These are phyloP conservation scores for Microcaecilia unicolor DNA, from an alignment of 2,797 vertebrate genomes.

Conservation along the genomic window DNA sequence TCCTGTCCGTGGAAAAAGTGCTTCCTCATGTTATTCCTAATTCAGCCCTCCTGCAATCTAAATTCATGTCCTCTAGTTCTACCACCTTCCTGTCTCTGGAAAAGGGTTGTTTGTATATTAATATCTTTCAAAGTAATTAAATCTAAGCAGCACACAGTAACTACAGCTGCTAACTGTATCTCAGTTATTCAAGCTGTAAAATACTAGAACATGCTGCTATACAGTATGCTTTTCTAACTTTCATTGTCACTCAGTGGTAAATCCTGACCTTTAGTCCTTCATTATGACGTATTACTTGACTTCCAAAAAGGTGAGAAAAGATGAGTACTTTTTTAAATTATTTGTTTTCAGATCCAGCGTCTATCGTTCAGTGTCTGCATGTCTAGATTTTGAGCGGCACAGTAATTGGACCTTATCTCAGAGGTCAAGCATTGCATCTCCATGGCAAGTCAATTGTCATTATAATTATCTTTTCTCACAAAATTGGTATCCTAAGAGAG, in stretches of 20 bases:
- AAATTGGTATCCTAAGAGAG: slow-evolving; percentile 5
- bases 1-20: too few relatives aligned
- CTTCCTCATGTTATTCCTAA: too few relatives aligned
- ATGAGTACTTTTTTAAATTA: too few relatives aligned
- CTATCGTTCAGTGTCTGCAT: slow-evolving; percentile 1
- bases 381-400: slow-evolving; percentile 5
- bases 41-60: too few relatives aligned
- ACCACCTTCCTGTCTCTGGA: too few relatives aligned
- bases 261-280: not conserved
- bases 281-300: not conserved
- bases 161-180: too few relatives aligned
- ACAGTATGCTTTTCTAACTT: not conserved
- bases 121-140: too few relatives aligned
- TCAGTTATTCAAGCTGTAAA: not conserved
- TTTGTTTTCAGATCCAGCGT: slow-evolving; percentile 3
- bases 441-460: slow-evolving; percentile 9
- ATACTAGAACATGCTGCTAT: not conserved
- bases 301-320: not conserved
- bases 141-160: too few relatives aligned
- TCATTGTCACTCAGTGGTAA: not conserved
- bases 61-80: too few relatives aligned
- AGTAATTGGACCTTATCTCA: slow-evolving; percentile 3
- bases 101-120: too few relatives aligned
- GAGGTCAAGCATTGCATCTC: slow-evolving; percentile 9
- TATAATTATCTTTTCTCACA: slow-evolving; percentile 2